These are phyloP conservation scores for Rhincodon typus DNA, from an alignment of 2,797 vertebrate species.

Conservation along the genomic window DNA sequence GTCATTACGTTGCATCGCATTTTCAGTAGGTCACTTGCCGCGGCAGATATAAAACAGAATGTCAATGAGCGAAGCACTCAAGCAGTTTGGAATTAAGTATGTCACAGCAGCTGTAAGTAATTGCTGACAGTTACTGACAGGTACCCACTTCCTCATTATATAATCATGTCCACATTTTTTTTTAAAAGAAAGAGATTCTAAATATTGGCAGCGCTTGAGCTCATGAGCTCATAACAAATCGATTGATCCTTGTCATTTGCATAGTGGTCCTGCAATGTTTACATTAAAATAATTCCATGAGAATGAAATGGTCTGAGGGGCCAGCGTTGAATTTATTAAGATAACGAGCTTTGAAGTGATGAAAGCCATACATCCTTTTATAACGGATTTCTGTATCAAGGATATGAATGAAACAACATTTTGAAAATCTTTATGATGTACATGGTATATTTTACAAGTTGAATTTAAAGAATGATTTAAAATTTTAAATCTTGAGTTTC, in stretches of 20 bases:
- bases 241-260: background rate
- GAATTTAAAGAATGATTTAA: no score
- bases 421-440: background rate
- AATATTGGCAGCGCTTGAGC: background rate
- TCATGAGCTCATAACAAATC: background rate
- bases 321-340: background rate
- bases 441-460: background rate
- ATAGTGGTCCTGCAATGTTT: background rate
- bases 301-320: background rate
- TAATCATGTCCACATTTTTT: background rate
- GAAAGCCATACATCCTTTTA: background rate
- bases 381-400: background rate
- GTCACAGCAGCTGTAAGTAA: background rate
- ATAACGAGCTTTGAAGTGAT: background rate
- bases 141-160: constrained; percentile 19
- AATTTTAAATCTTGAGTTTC: background rate
- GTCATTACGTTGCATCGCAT: background rate
- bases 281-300: background rate
- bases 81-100: constrained; percentile 3
- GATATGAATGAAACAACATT: background rate
- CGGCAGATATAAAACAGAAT: background rate
- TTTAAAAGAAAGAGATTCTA: background rate
- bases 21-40: background rate
- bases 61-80: constrained; percentile 1
- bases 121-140: background rate